These are phyloP conservation scores for Melanotaenia parkinsoni DNA, from an alignment of 2,797 vertebrate species.

Conservation along the genomic window DNA sequence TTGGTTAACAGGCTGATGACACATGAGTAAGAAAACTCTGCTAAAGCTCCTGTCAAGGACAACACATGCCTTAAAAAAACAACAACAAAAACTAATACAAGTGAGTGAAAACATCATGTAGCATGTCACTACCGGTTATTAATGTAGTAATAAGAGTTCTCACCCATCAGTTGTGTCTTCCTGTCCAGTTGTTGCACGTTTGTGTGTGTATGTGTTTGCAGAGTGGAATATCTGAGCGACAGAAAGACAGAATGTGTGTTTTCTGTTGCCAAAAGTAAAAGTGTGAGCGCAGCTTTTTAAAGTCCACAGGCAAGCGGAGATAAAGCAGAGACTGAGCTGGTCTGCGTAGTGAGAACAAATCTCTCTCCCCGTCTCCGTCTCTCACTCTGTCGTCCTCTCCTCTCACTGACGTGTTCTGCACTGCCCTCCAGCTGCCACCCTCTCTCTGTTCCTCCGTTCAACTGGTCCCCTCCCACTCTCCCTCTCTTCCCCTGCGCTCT, in stretches of 20 bases:
- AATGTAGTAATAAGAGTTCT: slow-evolving; percentile 52
- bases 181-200: slow-evolving; percentile 49
- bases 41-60: neutral
- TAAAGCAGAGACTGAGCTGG: slow-evolving; percentile 47
- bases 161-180: slow-evolving; percentile 79
- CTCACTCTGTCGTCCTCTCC: slow-evolving; percentile 59
- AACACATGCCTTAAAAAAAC: slow-evolving; percentile 11
- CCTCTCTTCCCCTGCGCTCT: slow-evolving; percentile 40
- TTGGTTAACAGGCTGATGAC: neutral
- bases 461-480: slow-evolving; percentile 63
- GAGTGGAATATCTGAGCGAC: slow-evolving; percentile 15
- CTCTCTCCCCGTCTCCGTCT: slow-evolving; percentile 55
- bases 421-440: slow-evolving; percentile 78
- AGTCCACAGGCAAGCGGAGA: slow-evolving; percentile 56
- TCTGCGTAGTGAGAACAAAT: slow-evolving; percentile 39
- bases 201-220: slow-evolving; percentile 24
- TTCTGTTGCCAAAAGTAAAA: slow-evolving; percentile 43
- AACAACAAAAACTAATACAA: slow-evolving; percentile 6
- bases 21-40: neutral
- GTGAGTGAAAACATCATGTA: neutral
- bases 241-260: slow-evolving; percentile 35
- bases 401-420: slow-evolving; percentile 72
- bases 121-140: neutral
- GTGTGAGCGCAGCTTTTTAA: slow-evolving; percentile 44
- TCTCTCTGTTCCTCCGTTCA: slow-evolving; percentile 57